Evolutionary conservation across 2,113 vertebrate genomes (phyloP).

Genomic region (Pteropus alecto): DNA sequence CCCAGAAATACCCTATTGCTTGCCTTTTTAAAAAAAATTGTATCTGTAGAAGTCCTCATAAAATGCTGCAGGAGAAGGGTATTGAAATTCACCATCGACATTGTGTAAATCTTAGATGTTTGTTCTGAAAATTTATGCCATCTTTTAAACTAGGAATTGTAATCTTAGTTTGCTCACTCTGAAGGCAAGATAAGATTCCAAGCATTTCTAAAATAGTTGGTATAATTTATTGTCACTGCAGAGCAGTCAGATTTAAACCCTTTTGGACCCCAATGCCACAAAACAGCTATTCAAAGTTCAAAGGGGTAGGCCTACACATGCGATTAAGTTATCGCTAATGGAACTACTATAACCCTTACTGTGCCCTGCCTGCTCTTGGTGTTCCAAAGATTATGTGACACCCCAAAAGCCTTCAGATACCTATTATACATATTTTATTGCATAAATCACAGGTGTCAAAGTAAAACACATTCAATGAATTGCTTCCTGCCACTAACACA

Average conservation of each 20-base stretch:
- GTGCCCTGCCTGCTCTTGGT: conserved; percentile 67
- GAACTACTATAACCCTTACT: conserved; percentile 74
- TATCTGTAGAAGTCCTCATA: background rate
- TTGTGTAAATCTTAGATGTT: conserved; percentile 49
- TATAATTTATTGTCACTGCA: conserved; percentile 86
- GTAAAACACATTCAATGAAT: conserved; percentile 83
- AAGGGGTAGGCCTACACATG: conserved; percentile 80
- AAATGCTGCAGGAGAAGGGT: background rate
- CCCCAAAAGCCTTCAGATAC: conserved; percentile 56
- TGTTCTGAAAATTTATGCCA: conserved; percentile 76
- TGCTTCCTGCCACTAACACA: conserved; percentile 83
- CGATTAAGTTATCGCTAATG: conserved; percentile 83
- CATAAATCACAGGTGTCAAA: conserved; percentile 82
- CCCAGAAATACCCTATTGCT: background rate
- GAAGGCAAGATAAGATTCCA: conserved; percentile 86
- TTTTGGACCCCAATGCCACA: conserved; percentile 79
- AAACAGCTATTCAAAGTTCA: conserved; percentile 83
- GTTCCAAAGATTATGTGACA: conserved; percentile 70
- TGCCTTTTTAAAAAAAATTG: background rate
- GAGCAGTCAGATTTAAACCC: conserved; percentile 85
- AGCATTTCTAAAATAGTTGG: conserved; percentile 85
- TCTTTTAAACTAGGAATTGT: conserved; percentile 66
- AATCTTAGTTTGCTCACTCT: conserved; percentile 72
- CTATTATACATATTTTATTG: conserved; percentile 79
- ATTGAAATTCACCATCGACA: conserved; percentile 20